Conservation (phyloP, 1,140 invertebrate species). For the Coenobita brevimanus region DNA sequence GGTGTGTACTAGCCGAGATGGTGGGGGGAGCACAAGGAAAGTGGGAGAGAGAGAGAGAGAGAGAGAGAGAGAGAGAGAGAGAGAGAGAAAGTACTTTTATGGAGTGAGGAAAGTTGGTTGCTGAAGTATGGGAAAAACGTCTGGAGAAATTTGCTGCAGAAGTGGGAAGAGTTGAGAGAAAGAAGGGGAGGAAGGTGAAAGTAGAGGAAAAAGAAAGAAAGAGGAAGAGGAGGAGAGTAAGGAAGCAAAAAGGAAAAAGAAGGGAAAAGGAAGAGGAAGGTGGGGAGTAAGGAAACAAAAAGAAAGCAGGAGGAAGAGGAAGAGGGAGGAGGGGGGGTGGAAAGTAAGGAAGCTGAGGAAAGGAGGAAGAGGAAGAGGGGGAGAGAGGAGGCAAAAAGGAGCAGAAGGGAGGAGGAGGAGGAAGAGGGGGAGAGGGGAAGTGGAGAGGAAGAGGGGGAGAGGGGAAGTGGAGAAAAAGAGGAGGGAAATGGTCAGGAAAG, state of each 20-base stretch:
- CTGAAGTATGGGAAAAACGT: background rate
- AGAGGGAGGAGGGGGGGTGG: too few species aligned
- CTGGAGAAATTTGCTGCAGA: background rate
- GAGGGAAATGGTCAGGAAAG: too few species aligned
- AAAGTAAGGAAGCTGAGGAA: too few species aligned
- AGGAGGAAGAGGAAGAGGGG: too few species aligned
- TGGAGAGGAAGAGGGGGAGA: too few species aligned
- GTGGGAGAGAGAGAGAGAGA: background rate
- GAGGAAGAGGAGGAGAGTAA: background rate
- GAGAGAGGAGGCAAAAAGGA: too few species aligned
- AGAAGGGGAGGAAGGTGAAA: background rate
- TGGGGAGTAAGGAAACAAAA: background rate
- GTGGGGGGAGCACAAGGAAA: too few species aligned
- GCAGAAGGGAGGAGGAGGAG: too few species aligned
- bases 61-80: background rate
- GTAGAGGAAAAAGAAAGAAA: slow-evolving; percentile 19
- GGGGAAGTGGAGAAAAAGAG: too few species aligned
- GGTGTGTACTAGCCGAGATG: too few species aligned
- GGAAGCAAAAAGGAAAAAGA: background rate
- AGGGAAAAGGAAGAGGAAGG: background rate
- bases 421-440: too few species aligned
- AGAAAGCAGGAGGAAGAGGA: background rate
- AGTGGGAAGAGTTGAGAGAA: slow-evolving; percentile 18
- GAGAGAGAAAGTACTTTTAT: background rate
- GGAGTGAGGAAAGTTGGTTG: background rate